Evolutionary conservation across 2,113 vertebrate species (phyloP).

Genomic region (Sterrhoptilus dennistouni): DNA sequence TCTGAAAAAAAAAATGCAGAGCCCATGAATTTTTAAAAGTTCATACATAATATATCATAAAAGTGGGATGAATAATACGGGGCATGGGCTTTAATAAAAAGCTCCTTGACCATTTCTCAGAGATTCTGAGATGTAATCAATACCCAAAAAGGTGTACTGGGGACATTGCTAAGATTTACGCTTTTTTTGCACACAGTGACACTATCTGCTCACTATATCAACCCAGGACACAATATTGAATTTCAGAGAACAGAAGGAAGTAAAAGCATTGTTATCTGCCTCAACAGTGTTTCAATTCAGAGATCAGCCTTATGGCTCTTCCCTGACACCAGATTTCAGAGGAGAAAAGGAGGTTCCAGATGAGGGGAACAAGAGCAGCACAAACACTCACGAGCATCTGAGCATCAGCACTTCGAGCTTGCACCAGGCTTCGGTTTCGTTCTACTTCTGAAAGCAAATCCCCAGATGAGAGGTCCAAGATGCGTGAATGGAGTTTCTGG

Average conservation of each 20-base stretch:
- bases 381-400: constrained; percentile 76
- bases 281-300: constrained; percentile 71
- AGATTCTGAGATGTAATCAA: constrained; percentile 85
- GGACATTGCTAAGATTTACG: constrained; percentile 84
- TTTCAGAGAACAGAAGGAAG: constrained; percentile 73
- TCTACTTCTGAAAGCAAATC: constrained; percentile 83
- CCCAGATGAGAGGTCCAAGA: constrained; percentile 84
- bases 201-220: constrained; percentile 76
- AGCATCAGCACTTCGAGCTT: constrained; percentile 70
- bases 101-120: constrained; percentile 83
- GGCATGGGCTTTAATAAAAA: constrained; percentile 80
- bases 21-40: constrained; percentile 84
- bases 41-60: constrained; percentile 93
- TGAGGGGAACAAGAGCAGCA: constrained; percentile 12
- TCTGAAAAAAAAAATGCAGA: constrained; percentile 57
- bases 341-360: constrained; percentile 23
- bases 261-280: constrained; percentile 73
- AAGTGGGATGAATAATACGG: constrained; percentile 81
- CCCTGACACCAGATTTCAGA: constrained; percentile 47
- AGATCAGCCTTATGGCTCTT: constrained; percentile 45
- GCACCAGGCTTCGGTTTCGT: constrained; percentile 73
- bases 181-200: constrained; percentile 80
- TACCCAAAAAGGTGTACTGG: constrained; percentile 79
- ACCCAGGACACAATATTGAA: constrained; percentile 73
- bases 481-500: constrained; percentile 87